A percentile compares a stretch with the other conserved stretches of the same genome.
Evolutionary conservation across 2,888 invertebrate species (phyloP).

Genomic region (Eupithecia insigniata): DNA sequence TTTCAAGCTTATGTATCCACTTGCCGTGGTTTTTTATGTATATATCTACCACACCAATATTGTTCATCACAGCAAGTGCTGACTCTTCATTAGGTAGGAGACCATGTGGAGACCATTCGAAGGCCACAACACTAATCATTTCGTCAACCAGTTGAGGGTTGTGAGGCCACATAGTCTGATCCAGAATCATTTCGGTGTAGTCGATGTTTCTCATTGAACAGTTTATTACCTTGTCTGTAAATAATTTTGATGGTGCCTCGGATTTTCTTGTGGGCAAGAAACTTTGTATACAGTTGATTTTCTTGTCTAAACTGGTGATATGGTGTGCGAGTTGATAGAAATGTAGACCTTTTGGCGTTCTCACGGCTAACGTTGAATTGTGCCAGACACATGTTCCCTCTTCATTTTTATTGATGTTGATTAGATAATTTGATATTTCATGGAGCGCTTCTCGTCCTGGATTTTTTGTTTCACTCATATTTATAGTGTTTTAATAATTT

Average conservation of each 20-base stretch:
- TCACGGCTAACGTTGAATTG: conserved; percentile 59
- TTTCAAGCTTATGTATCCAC: conserved; percentile 58
- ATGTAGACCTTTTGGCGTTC: conserved; percentile 63
- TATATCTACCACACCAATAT: conserved; percentile 68
- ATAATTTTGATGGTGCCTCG: conserved; percentile 61
- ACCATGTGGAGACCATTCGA: conserved; percentile 66
- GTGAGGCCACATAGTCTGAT: conserved; percentile 71
- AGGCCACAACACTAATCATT: conserved; percentile 55
- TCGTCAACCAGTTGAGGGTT: conserved; percentile 61
- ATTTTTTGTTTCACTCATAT: background rate
- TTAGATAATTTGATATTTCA: conserved; percentile 61
- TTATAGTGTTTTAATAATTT: background rate
- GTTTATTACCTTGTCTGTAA: conserved; percentile 52
- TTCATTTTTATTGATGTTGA: conserved; percentile 61
- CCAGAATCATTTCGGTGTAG: conserved; percentile 64
- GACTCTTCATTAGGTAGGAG: conserved; percentile 53
- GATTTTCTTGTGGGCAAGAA: conserved; percentile 56
- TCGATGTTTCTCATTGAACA: conserved; percentile 60
- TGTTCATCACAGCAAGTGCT: conserved; percentile 66
- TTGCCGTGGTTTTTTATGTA: conserved; percentile 48
- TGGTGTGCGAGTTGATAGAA: conserved; percentile 63
- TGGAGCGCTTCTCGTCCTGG: conserved; percentile 51
- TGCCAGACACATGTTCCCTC: conserved; percentile 60
- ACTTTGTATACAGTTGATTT: conserved; percentile 59
- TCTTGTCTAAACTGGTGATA: conserved; percentile 64